Base-by-base conservation (phyloP, 2,113 vertebrate genomes). In the Suricata suricatta region DNA sequence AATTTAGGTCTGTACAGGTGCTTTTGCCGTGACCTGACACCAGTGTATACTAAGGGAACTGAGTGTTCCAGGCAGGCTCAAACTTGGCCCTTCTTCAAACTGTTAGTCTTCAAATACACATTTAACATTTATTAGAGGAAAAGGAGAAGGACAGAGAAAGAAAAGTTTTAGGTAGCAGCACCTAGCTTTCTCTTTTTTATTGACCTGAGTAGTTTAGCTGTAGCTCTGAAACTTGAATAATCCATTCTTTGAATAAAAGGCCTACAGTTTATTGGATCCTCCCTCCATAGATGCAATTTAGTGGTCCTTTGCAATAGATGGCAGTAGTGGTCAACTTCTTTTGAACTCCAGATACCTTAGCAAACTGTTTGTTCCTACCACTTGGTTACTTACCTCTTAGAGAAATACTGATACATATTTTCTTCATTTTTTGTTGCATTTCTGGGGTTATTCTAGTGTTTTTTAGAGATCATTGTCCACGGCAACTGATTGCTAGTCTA, bases 401-500 rank as follows among this genome's bases (percentile, higher is more conserved):
- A 86, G 69, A 44, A 96, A 21, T 52, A 74, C 17, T 79, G 77
- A 50, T 76, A 81, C 71, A 86, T 88, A 38, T 82, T 86, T 93
- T 64, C 44, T 82, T 72, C 3, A 50, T 72, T 95, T 95, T 94
- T 82, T 52, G 11, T 84, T 81, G 23, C 7, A 44, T 92, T 72
- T 77, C 35, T 44, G 52, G 68, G 3, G 47, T 82, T 92, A n/a
- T 87, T 93, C 74, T 74, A 82, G 44, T 92, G 84, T 29, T 66
- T 7, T 96, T 82, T 66, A 74, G 63, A 88, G 57, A 81, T 35
- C 7, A 4, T 82, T 95, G 50, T 27, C 25, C 27, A 31, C 5
- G 74, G 66, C 33, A 72, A 41, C 44, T 87, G 33, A 64, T 69
- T 52, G 68, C 72, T 93, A 82, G 71, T 29, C 23, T 86, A 77